phyloP scores from a whole-genome alignment of 2,797 vertebrate genomes.

The Pseudochaenichthys georgianus region DNA sequence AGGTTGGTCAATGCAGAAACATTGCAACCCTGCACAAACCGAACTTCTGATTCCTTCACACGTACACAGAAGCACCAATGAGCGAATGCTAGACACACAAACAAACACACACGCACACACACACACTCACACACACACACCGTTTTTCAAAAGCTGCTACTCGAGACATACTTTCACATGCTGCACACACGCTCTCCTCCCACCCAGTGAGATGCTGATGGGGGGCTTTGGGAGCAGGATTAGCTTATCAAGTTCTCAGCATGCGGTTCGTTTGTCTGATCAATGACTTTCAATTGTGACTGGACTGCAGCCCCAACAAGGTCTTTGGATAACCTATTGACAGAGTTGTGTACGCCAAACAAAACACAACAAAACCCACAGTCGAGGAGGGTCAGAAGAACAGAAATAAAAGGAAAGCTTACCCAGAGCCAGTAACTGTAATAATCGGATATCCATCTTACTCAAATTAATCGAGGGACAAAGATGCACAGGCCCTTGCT shows the following conservation, averaged over 20 bases:
- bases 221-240: conserved; percentile 78
- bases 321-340: conserved; percentile 88
- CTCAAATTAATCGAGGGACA: conserved; percentile 63
- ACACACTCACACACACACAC: conserved; percentile 22
- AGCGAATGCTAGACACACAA: not conserved
- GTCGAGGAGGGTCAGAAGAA: conserved; percentile 34
- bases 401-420: conserved; percentile 33
- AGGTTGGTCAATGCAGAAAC: conserved; percentile 45
- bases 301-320: conserved; percentile 74
- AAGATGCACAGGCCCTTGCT: conserved; percentile 51
- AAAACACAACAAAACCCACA: conserved; percentile 63
- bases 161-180: conserved; percentile 61
- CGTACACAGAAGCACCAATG: conserved; percentile 12
- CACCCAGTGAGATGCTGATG: conserved; percentile 69
- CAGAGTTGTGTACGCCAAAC: conserved; percentile 60
- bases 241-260: conserved; percentile 86
- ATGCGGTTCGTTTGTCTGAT: conserved; percentile 79
- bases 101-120: conserved; percentile 18
- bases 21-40: conserved; percentile 38
- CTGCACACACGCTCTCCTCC: conserved; percentile 56
- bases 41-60: conserved; percentile 37
- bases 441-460: conserved; percentile 64
- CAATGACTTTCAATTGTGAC: conserved; percentile 82
- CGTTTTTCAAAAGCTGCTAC: conserved; percentile 20
- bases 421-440: conserved; percentile 26